Base-by-base conservation (phyloP, 2,888 invertebrate species). In the Eristalis pertinax region DNA sequence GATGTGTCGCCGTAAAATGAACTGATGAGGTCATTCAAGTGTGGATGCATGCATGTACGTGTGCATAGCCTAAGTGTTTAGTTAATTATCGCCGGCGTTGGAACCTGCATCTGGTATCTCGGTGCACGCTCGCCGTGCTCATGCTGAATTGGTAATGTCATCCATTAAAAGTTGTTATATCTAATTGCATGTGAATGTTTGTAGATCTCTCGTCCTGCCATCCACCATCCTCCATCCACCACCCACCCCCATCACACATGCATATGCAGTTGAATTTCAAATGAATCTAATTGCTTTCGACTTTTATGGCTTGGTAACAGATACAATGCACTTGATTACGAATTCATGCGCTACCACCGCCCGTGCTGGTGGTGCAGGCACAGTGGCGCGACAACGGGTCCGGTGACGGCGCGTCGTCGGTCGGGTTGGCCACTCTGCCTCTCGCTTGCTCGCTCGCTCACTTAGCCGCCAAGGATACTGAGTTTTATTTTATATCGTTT, bases 151-250 rank as follows among this genome's bases (percentile, higher is more conserved):
- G 72, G 84, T 87, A 87, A 87, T 87, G 79, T 64, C 84, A 58
- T 84, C 84, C 79, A 87, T 87, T 87, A 87, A 87, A 87, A 83
- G 68, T 84, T 87, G 74, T 84, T 83, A 82, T 87, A 68, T 73
- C 79, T 84, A 87, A 87, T 87, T 87, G 84, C 78, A 74, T 74
- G 72, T 79, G 64, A 64, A 83, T 74, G 67, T 73, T 69, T 84
- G 79, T 29, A 60, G 72, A 76, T 65, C 60, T 80, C 72, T 58
- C 70, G 50, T 26, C 13, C 38, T 19, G 13, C 26, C 60, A 11
- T 11, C 26, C 26, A 26, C 26, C 26, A 26, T 26, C n/a, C n/a
- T n/a, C n/a, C n/a, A n/a, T 26, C 26, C 26, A 10, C 35, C 50
- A 24, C 35, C 3, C n/a, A n/a, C 8, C 50, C 3, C 4, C 62